These are phyloP conservation scores for Chrysopilus asiliformis DNA, from an alignment of 2,888 invertebrate species.

Conservation along the genomic window DNA sequence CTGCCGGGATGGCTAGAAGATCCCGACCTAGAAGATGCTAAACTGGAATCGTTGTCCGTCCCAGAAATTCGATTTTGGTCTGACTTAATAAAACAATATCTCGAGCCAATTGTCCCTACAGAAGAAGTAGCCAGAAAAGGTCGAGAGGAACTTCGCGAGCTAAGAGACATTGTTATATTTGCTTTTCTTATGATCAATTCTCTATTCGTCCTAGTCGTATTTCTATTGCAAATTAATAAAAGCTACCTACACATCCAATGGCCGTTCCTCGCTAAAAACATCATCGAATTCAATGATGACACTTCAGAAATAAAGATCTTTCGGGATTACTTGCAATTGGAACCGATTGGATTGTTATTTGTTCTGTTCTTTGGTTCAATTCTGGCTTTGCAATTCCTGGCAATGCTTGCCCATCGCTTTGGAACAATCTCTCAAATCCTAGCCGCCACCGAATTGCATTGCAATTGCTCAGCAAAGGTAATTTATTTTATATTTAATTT, in stretches of 20 bases:
- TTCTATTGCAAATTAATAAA: slow-evolving; percentile 59
- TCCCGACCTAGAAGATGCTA: slow-evolving; percentile 47
- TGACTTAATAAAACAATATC: slow-evolving; percentile 58
- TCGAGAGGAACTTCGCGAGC: slow-evolving; percentile 29
- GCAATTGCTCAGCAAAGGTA: slow-evolving; percentile 27
- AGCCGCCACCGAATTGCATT: slow-evolving; percentile 49
- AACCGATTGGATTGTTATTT: slow-evolving; percentile 63
- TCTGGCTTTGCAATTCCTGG: slow-evolving; percentile 55
- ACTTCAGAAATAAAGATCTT: slow-evolving; percentile 39
- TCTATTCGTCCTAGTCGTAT: slow-evolving; percentile 59
- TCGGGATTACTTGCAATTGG: slow-evolving; percentile 48
- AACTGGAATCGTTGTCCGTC: slow-evolving; percentile 48
- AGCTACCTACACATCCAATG: slow-evolving; percentile 52
- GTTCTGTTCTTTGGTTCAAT: slow-evolving; percentile 57
- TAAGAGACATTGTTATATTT: slow-evolving; percentile 53
- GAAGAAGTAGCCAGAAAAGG: slow-evolving; percentile 41
- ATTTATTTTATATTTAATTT: slow-evolving; percentile 14
- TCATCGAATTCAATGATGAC: slow-evolving; percentile 37
- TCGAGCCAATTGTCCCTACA: slow-evolving; percentile 57
- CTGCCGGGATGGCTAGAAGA: slow-evolving; percentile 54
- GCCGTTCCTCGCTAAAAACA: slow-evolving; percentile 47
- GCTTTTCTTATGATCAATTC: slow-evolving; percentile 65
- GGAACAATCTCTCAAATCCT: slow-evolving; percentile 61
- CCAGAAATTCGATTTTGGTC: slow-evolving; percentile 66
- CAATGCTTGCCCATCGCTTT: slow-evolving; percentile 63